Conservation (phyloP, 2,888 invertebrate genomes). For the Seira ritae region DNA sequence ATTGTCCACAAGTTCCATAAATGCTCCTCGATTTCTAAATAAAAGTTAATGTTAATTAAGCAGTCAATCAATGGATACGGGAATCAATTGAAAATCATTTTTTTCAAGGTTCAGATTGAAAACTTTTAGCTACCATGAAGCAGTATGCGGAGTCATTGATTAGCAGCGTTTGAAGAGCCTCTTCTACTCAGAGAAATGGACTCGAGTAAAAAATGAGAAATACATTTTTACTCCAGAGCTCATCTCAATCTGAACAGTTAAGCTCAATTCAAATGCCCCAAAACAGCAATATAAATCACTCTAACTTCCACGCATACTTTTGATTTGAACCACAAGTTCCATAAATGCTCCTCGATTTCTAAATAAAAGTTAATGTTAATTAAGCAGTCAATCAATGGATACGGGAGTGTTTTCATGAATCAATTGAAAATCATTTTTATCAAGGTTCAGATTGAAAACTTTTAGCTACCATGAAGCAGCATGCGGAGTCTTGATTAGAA, state of each 20-base stretch:
- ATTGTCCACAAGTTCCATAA: slow-evolving; percentile 83
- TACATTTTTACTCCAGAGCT: slow-evolving; percentile 39
- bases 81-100: too few relatives aligned
- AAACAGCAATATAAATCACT: slow-evolving; percentile 1
- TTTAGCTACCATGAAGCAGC: slow-evolving; percentile 47
- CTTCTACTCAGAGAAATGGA: slow-evolving; percentile 27
- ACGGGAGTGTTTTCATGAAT: too few relatives aligned
- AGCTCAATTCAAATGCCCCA: slow-evolving; percentile 43
- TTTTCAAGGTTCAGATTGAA: slow-evolving; percentile 71
- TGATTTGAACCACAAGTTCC: slow-evolving; percentile 78
- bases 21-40: slow-evolving; percentile 92
- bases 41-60: too few relatives aligned
- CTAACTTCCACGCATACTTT: not conserved
- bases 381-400: too few relatives aligned
- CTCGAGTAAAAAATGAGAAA: slow-evolving; percentile 29
- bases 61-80: too few relatives aligned
- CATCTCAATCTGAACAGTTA: slow-evolving; percentile 16
- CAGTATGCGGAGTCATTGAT: not conserved
- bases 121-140: slow-evolving; percentile 67
- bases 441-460: slow-evolving; percentile 73
- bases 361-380: slow-evolving; percentile 73
- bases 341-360: slow-evolving; percentile 94
- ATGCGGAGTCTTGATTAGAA: not conserved
- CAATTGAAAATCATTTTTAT: too few relatives aligned
- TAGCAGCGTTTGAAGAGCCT: slow-evolving; percentile 33